Conservation (phyloP, 1,140 invertebrate species). For the Tetramorium simillimum region DNA sequence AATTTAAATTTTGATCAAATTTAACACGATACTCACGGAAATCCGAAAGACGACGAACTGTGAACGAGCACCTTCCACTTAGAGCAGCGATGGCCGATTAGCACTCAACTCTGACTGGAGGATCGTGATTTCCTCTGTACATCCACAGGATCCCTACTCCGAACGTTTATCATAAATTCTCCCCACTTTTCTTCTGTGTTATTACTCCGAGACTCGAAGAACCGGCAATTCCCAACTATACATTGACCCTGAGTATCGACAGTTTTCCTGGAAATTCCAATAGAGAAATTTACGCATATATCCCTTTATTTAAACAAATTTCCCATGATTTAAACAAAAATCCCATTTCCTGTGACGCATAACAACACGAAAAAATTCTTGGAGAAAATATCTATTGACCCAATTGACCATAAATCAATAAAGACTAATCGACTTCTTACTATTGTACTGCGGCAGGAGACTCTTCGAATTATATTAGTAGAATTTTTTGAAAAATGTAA, state of each 20-base stretch:
- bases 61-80: slow-evolving; percentile 5
- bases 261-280: slow-evolving; percentile 39
- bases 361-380: not conserved
- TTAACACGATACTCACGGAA: slow-evolving; percentile 30
- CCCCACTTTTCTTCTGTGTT: slow-evolving; percentile 41
- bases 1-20: not conserved
- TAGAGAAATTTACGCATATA: not conserved
- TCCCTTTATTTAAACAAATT: too few relatives aligned
- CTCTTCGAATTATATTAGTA: not conserved
- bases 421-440: not conserved
- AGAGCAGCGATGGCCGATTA: slow-evolving; percentile 12
- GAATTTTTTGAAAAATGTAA: not conserved
- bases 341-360: slow-evolving; percentile 1
- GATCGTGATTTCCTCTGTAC: slow-evolving; percentile 23
- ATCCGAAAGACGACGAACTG: not conserved
- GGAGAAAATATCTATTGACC: not conserved
- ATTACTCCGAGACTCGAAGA: not conserved
- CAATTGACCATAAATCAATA: not conserved
- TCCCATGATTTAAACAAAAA: not conserved
- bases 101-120: not conserved
- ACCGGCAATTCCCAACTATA: slow-evolving; percentile 60
- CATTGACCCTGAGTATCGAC: not conserved
- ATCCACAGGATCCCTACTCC: slow-evolving; percentile 22
- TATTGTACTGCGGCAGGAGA: not conserved
- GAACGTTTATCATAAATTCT: slow-evolving; percentile 43